Conservation (phyloP, 37 sponge, comb jelly and placozoan species). For the Theonella swinhoei region DNA sequence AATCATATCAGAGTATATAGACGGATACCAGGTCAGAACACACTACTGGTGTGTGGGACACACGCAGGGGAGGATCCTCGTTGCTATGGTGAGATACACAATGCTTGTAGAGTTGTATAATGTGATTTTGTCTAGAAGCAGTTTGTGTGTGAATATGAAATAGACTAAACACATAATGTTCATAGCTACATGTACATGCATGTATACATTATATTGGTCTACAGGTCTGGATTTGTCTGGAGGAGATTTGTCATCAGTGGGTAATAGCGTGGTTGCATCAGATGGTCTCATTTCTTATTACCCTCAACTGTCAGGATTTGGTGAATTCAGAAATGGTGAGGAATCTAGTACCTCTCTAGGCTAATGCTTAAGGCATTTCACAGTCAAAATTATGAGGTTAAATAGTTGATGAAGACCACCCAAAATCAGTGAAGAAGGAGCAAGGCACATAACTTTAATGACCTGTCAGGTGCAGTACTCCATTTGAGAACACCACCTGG, state of each 20-base stretch:
- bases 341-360: too few relatives aligned
- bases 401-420: too few relatives aligned
- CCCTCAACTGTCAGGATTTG: slow-evolving; percentile 12
- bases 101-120: too few relatives aligned
- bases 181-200: neutral
- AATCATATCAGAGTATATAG: slow-evolving; percentile 32
- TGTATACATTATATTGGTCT: neutral
- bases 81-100: neutral
- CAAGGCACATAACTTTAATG: too few relatives aligned
- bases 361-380: too few relatives aligned
- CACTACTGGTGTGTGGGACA: slow-evolving; percentile 40
- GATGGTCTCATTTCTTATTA: neutral
- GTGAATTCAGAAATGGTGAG: slow-evolving; percentile 19
- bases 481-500: too few relatives aligned
- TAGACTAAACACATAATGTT: too few relatives aligned
- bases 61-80: neutral
- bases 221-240: neutral
- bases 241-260: neutral
- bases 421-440: too few relatives aligned
- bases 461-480: too few relatives aligned
- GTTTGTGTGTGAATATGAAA: too few relatives aligned
- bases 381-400: too few relatives aligned
- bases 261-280: neutral
- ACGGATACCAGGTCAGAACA: neutral
- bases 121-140: too few relatives aligned